Evolutionary conservation across 2,888 invertebrate genomes (phyloP).

Genomic region (Apocheima hispidaria): DNA sequence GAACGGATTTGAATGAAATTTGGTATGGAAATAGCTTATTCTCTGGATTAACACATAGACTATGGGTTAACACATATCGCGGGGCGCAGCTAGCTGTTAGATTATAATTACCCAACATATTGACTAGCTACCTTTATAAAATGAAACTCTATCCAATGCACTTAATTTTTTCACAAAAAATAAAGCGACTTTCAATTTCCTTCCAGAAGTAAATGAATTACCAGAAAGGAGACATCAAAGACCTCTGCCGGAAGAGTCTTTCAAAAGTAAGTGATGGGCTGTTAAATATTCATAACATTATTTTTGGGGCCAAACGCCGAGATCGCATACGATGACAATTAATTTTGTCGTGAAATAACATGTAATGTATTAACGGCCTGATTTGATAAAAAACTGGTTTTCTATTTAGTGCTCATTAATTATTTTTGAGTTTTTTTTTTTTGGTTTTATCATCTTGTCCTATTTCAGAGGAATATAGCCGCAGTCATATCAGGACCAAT

Average conservation of each 20-base stretch:
- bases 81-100: no score
- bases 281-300: constrained; percentile 38
- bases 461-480: no score
- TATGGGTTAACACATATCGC: no score
- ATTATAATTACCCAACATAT: no score
- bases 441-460: no score
- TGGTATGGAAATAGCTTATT: no score
- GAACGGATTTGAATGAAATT: no score
- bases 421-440: no score
- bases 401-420: no score
- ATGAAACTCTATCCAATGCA: constrained; percentile 1
- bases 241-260: constrained; percentile 11
- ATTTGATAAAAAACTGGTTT: background rate
- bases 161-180: constrained; percentile 25
- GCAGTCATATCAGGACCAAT: no score
- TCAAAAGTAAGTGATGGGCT: constrained; percentile 33
- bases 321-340: constrained; percentile 11
- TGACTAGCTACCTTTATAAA: background rate
- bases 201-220: constrained; percentile 30
- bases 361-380: no score
- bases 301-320: constrained; percentile 28
- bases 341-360: constrained; percentile 2
- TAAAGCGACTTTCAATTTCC: constrained; percentile 33
- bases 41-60: no score
- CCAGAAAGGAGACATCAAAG: constrained; percentile 35